Evolutionary conservation across 2,113 vertebrate species (phyloP), one percentile per base, ranked within the genome.

Genomic region (Pseudopodoces humilis): DNA sequence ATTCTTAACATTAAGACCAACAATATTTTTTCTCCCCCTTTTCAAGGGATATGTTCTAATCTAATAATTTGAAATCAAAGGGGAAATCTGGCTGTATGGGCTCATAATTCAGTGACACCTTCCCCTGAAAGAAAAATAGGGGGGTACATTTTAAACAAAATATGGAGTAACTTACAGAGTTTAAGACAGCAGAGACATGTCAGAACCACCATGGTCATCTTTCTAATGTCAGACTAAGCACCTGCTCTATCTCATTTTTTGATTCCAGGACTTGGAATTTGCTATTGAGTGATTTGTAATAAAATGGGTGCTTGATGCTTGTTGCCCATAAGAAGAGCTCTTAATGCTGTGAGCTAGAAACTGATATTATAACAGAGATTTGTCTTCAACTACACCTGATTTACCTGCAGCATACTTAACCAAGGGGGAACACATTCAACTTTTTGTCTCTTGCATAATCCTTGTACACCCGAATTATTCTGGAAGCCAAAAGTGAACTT

Each of bases 361-460:
- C 28, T 39, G 43, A 28, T 70, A 5, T 18, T 75, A 1, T 9
- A 41, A 24, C 44, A 15, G 30, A 80, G 44, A 15, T 11, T 43
- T 43, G 3, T 39, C 64, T 55, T 59, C 15, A 75, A 28, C 47
- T 35, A 13, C 35, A 23, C 23, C 23, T 60, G 41, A 23, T 27
- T 55, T 72, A 35, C 27, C 59, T 50, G 41, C 8, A 18, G 31
- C 24, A 15, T 33, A 11, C 21, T 39, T 63, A 21, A 59, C 15
- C 3, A 2, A 13, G 5, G 7, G 25, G 23, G 7, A 50, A 37
- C 5, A 55, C 30, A 13, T 18, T 11, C 10, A 55, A 13, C 1
- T 1, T 60, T 80, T 77, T 50, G 25, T 76, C 21, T 60, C 27
- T 24, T 44, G 44, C 33, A 3, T 22, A 68, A 37, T 64, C 27